phyloP scores from a whole-genome alignment of 1,140 invertebrate genomes.

The Liolophura sinensis region DNA sequence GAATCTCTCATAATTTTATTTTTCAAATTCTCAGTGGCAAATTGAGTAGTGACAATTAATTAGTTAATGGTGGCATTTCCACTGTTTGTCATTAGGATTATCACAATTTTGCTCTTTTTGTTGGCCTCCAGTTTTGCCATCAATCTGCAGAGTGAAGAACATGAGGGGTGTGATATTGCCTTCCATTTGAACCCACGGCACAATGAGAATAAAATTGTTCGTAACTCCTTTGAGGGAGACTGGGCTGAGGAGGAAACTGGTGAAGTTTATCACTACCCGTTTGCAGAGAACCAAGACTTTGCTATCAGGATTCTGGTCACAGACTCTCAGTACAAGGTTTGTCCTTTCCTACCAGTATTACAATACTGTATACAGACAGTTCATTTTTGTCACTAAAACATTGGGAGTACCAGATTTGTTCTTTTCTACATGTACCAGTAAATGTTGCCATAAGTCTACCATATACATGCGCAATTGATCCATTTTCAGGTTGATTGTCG shows the following conservation, averaged over 20 bases:
- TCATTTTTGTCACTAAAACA: no score
- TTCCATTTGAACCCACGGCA: slow-evolving; percentile 73
- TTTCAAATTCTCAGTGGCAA: not conserved
- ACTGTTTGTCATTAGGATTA: not conserved
- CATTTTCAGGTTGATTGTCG: no score
- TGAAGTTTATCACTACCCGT: slow-evolving; percentile 66
- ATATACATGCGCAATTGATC: no score
- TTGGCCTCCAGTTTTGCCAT: slow-evolving; percentile 20
- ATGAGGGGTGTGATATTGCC: slow-evolving; percentile 65
- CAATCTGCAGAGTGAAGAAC: slow-evolving; percentile 17
- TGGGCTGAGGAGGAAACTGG: slow-evolving; percentile 75
- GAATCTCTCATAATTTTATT: not conserved
- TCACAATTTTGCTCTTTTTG: not conserved
- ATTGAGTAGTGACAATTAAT: not conserved
- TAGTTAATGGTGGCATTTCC: not conserved
- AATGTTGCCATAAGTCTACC: no score
- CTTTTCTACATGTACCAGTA: no score
- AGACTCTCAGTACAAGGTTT: slow-evolving; percentile 69
- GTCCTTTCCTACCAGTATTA: not conserved
- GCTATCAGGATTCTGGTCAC: slow-evolving; percentile 77
- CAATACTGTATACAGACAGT: no score
- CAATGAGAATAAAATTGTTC: slow-evolving; percentile 64
- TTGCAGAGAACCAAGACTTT: slow-evolving; percentile 70
- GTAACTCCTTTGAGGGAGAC: slow-evolving; percentile 69
- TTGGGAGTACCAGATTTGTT: no score